Base-by-base conservation (phyloP, 2,888 invertebrate genomes). In the Cephus rjabovi region DNA sequence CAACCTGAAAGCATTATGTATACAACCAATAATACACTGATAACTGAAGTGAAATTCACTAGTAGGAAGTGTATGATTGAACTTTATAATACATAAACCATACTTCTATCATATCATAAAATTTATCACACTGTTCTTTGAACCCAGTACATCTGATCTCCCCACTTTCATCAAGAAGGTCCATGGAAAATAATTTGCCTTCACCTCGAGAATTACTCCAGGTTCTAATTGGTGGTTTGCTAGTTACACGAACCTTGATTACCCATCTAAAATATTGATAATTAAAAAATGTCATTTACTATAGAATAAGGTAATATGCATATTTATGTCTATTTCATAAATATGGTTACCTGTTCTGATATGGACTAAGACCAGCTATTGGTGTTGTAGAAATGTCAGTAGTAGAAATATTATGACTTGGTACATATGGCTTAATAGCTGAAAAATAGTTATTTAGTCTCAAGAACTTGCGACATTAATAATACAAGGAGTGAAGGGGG, bases 141-240 rank as follows among this genome's bases (percentile, higher is more conserved):
- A 99, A 99, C 3, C 95, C 98, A 0, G 98, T 98, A 69, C 96
- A 96, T 81, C 97, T 93, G 83, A 99, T 98, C 92, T 99, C 98
- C 3, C 98, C 98, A 80, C 95, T 96, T 87, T 98, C 98, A 91
- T 99, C 99, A 80, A 97, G 93, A n/a, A 99, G 92, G 91, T 98
- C 98, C 93, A 98, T 95, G 81, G 95, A 97, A 91, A 99, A 99
- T 3, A 99, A 93, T 90, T 97, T 97, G 0, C 99, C 99, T 91
- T 98, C 98, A 0, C 98, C 98, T 79, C 95, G 94, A 0, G 97
- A 95, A 92, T 99, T 99, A 81, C 95, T 97, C 97, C 98, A 99
- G 0, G 95, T 96, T 79, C 97, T 94, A 74, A 99, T 95, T 0
- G 93, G 89, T 0, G 96, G 94, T 90, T 99, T 99, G 85, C 94